These are phyloP conservation scores for Pseudorhombus dupliciocellatus DNA, from an alignment of 2,113 vertebrate species.

Conservation along the genomic window DNA sequence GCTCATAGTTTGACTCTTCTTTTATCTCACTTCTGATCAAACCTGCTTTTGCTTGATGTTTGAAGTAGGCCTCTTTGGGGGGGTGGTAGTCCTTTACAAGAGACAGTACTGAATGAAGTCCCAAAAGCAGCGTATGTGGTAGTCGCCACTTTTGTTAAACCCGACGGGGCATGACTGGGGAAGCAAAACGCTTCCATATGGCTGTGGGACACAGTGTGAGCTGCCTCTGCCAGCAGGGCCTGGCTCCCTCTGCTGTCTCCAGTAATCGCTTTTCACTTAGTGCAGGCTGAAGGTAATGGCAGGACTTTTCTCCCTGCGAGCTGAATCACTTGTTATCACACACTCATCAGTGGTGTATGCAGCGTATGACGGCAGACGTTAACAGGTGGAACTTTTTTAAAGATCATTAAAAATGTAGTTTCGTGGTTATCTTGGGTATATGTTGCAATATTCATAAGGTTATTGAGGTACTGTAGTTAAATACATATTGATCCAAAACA, in stretches of 20 bases:
- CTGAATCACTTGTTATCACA: constrained; percentile 51
- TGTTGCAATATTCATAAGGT: no score
- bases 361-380: constrained; percentile 4
- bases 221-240: constrained; percentile 67
- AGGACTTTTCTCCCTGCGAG: constrained; percentile 43
- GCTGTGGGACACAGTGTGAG: constrained; percentile 61
- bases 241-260: constrained; percentile 56
- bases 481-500: no score
- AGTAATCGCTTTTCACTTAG: constrained; percentile 50
- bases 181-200: constrained; percentile 80
- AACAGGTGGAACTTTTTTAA: constrained; percentile 12
- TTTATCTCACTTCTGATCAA: constrained; percentile 41
- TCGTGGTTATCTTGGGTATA: background rate
- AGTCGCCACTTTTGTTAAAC: constrained; percentile 75
- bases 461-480: no score
- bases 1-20: constrained; percentile 43
- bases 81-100: constrained; percentile 53
- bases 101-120: constrained; percentile 62
- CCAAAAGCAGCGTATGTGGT: constrained; percentile 67
- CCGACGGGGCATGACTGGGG: constrained; percentile 72
- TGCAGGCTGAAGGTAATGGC: constrained; percentile 44
- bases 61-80: constrained; percentile 50
- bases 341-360: constrained; percentile 1
- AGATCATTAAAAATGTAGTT: background rate
- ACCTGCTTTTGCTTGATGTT: constrained; percentile 36